These are phyloP conservation scores for Rhinophrynus dorsalis DNA, from an alignment of 2,797 vertebrate genomes.

Conservation along the genomic window DNA sequence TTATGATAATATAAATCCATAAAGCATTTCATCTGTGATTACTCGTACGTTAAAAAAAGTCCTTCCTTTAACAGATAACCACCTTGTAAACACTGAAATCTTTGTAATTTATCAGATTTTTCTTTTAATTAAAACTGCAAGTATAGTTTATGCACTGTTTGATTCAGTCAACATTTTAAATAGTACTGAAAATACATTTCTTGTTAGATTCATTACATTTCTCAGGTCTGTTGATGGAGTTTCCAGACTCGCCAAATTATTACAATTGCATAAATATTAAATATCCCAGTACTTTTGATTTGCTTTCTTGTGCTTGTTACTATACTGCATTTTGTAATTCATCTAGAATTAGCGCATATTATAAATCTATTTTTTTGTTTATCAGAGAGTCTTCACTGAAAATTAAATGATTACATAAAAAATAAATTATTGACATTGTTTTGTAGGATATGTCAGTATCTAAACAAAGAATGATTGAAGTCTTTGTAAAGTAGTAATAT, in stretches of 20 bases:
- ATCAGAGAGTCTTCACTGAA: too few species aligned
- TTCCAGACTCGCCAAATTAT: constrained; percentile 47
- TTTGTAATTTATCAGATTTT: constrained; percentile 60
- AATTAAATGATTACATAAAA: too few species aligned
- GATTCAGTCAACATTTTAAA: constrained; percentile 62
- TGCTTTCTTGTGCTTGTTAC: neutral
- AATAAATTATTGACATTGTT: too few species aligned
- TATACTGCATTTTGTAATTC: neutral
- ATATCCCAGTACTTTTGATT: neutral
- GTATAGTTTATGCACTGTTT: constrained; percentile 62
- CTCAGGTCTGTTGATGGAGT: constrained; percentile 57
- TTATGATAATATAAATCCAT: constrained; percentile 62
- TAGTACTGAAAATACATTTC: constrained; percentile 59
- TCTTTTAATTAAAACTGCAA: constrained; percentile 65
- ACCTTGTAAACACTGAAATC: constrained; percentile 59
- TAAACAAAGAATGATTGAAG: too few species aligned
- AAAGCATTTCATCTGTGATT: constrained; percentile 62
- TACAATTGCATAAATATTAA: constrained; percentile 50
- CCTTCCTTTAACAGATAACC: constrained; percentile 57
- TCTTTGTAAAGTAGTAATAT: too few species aligned
- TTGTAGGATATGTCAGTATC: too few species aligned
- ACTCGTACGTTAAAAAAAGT: constrained; percentile 55
- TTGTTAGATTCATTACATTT: constrained; percentile 55
- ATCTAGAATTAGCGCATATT: neutral
- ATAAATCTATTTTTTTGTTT: neutral